These are phyloP conservation scores for Salticus scenicus DNA, from an alignment of 2,888 invertebrate genomes.

Conservation along the genomic window DNA sequence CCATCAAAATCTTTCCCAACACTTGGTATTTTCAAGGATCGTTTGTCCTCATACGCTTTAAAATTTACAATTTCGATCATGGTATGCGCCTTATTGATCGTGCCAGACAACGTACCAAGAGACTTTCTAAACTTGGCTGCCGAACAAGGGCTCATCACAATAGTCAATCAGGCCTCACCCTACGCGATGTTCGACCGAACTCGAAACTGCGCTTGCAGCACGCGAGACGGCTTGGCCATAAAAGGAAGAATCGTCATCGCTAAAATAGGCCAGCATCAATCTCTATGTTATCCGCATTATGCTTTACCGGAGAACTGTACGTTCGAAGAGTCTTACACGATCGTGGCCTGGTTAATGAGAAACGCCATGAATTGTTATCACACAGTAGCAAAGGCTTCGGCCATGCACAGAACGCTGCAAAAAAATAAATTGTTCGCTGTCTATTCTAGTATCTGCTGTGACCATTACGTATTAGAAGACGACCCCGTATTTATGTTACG, in stretches of 20 bases:
- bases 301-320: neutral
- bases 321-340: neutral
- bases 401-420: neutral
- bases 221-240: neutral
- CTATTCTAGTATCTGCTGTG: neutral
- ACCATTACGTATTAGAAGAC: neutral
- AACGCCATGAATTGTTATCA: neutral
- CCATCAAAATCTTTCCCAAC: too few species aligned
- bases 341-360: slow-evolving; percentile 19
- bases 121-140: too few species aligned
- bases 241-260: neutral
- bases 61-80: neutral
- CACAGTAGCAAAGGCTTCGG: neutral
- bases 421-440: neutral
- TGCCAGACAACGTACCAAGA: neutral
- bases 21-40: neutral
- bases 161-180: too few species aligned
- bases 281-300: neutral
- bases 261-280: too few species aligned
- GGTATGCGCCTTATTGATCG: neutral
- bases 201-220: neutral
- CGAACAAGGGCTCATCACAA: too few species aligned
- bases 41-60: neutral
- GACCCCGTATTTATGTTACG: slow-evolving; percentile 7
- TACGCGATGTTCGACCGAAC: neutral